Conservation (phyloP, 2,888 invertebrate species). For the Teleogryllus oceanicus region DNA sequence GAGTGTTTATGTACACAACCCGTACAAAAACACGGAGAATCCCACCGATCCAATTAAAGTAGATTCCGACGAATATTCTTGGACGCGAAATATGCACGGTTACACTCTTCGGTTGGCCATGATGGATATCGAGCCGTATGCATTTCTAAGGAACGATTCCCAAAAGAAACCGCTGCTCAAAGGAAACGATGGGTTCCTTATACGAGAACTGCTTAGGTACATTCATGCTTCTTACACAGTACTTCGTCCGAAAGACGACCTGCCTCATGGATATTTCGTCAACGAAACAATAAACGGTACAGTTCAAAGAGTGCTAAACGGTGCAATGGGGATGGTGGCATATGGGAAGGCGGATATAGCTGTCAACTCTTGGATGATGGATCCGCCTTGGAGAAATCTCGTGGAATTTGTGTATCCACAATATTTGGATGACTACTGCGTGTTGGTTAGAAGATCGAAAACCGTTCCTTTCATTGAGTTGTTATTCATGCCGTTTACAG, state of each 20-base stretch:
- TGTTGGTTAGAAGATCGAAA: background rate
- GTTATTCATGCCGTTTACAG: background rate
- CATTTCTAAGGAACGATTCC: background rate
- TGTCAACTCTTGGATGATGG: background rate
- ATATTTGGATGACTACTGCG: conserved; percentile 12
- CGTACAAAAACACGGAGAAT: background rate
- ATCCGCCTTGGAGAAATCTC: background rate
- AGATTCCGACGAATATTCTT: background rate
- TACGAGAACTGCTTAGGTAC: background rate
- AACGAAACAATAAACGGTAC: background rate
- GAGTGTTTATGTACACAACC: background rate
- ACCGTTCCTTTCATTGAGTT: background rate
- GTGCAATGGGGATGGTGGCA: background rate
- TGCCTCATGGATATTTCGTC: background rate
- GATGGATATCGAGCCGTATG: background rate
- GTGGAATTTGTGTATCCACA: conserved; percentile 2
- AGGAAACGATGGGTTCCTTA: background rate
- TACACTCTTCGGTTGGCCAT: background rate
- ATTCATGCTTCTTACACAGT: background rate
- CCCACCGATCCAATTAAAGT: background rate
- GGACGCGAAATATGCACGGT: background rate
- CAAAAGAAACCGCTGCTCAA: background rate
- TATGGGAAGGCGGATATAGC: background rate
- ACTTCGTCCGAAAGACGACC: background rate
- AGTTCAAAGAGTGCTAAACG: background rate